These are phyloP conservation scores for Ophion costatus DNA, from an alignment of 2,888 invertebrate genomes.

Conservation along the genomic window DNA sequence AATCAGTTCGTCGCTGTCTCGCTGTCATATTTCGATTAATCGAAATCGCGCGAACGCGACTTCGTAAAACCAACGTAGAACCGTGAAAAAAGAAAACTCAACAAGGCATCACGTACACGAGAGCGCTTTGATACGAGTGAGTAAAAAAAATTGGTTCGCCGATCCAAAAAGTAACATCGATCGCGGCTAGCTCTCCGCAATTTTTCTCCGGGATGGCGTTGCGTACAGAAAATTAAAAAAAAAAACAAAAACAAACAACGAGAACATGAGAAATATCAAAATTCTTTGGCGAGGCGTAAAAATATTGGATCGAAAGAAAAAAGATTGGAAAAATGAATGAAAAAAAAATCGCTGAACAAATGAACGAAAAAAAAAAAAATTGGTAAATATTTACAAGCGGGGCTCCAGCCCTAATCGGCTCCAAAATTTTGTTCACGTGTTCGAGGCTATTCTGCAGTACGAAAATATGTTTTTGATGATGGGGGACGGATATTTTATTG, in stretches of 20 bases:
- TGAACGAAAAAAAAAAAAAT: no score
- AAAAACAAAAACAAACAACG: not conserved
- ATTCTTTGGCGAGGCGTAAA: slow-evolving; percentile 5
- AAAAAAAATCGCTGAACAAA: no score
- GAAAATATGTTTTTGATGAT: no score
- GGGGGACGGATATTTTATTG: no score
- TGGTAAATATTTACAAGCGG: no score
- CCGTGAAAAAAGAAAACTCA: slow-evolving; percentile 5
- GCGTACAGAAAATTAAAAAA: not conserved
- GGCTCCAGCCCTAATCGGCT: no score
- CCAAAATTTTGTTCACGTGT: no score
- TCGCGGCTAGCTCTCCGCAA: not conserved
- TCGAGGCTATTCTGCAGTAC: no score
- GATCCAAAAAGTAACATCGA: not conserved
- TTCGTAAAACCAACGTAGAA: slow-evolving; percentile 10
- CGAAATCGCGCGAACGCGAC: slow-evolving; percentile 2
- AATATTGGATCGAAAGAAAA: not conserved
- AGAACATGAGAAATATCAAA: not conserved
- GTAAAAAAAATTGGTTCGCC: not conserved
- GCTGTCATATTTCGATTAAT: not conserved
- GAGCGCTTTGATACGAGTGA: not conserved
- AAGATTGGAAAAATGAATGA: not conserved
- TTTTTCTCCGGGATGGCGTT: not conserved
- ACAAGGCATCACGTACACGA: not conserved
- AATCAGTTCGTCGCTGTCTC: not conserved